Base-by-base conservation (phyloP, 2,888 invertebrate species). In the Agrilus mali region DNA sequence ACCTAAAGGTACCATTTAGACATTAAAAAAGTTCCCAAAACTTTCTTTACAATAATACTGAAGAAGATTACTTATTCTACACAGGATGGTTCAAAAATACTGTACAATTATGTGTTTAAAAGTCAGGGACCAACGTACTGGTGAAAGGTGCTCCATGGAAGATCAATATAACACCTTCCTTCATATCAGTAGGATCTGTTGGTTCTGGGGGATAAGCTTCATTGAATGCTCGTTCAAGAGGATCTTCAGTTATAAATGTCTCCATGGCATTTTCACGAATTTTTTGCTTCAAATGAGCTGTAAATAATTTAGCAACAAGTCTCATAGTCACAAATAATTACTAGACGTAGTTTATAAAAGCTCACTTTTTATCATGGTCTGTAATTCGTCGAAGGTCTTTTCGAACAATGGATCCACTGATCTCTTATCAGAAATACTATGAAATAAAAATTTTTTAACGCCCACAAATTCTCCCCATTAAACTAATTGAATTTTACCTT, bases 61-160 rank as follows among this genome's bases (percentile, higher is more conserved):
- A 13, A 4, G 4, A 20, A 17, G 17, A n/a, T n/a, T n/a, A n/a
- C n/a, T n/a, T 4, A 17, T 20, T 35, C 35, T 46, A 38, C 7
- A 37, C 14, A 20, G 27, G 17, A 36, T 33, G n/a, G 33, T 33
- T 35, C 13, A 20, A 42, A 16, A 6, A 20, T 15, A 16, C 31
- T 8, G 12, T 7, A 13, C n/a, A n/a, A n/a, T n/a, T n/a, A n/a
- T n/a, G n/a, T n/a, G n/a, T n/a, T n/a, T n/a, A n/a, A n/a, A n/a
- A n/a, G n/a, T n/a, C n/a, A n/a, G n/a, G n/a, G n/a, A n/a, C n/a
- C n/a, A 16, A 38, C 37, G 13, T 55, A 69, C 70, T 63, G 39
- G 69, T 68, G 17, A 53, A 56, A 2, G 68, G 65, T 33, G 66
- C 65, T 17, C 71, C 72, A 49, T 71, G 64, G 53, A 71, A 71